These are phyloP conservation scores for Drosophila ohnishii DNA, from an alignment of 1,140 invertebrate genomes.

Conservation along the genomic window DNA sequence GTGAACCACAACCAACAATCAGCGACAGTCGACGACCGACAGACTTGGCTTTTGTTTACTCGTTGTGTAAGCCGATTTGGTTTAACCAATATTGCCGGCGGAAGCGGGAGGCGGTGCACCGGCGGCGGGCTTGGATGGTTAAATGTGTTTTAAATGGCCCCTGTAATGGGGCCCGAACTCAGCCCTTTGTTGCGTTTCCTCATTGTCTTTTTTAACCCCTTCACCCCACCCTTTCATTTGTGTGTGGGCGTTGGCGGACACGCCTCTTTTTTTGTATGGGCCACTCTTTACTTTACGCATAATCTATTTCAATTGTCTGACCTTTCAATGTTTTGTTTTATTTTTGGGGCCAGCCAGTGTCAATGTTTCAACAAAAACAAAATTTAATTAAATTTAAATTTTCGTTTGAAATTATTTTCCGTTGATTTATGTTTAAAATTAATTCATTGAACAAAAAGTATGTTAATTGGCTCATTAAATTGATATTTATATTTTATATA, in stretches of 20 bases:
- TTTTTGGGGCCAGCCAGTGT: conserved; percentile 5
- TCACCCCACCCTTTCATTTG: background rate
- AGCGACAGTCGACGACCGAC: conserved; percentile 20
- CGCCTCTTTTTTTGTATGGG: conserved; percentile 24
- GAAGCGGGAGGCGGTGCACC: background rate
- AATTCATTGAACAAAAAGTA: background rate
- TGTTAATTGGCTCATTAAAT: conserved; percentile 9
- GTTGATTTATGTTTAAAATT: background rate
- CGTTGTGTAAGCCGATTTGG: conserved; percentile 47
- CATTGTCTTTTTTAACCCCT: conserved; percentile 30
- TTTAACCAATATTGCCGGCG: conserved; percentile 24
- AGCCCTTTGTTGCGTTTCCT: conserved; percentile 42
- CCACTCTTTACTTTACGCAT: conserved; percentile 23
- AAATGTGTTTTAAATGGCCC: conserved; percentile 55
- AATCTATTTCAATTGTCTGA: conserved; percentile 38
- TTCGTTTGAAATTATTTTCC: background rate
- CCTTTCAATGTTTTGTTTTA: conserved; percentile 2
- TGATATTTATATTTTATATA: conserved; percentile 9
- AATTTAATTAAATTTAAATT: conserved; percentile 21
- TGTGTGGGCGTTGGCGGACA: conserved; percentile 32
- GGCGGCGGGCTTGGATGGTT: conserved; percentile 8
- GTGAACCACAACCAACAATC: conserved; percentile 43
- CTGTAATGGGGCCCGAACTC: conserved; percentile 47
- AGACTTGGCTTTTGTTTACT: conserved; percentile 42
- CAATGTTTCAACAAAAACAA: conserved; percentile 18